A percentile compares a stretch with the other conserved stretches of the same genome.
These are phyloP conservation scores for Steinernema feltiae DNA, from an alignment of 1,140 invertebrate species.

Conservation along the genomic window DNA sequence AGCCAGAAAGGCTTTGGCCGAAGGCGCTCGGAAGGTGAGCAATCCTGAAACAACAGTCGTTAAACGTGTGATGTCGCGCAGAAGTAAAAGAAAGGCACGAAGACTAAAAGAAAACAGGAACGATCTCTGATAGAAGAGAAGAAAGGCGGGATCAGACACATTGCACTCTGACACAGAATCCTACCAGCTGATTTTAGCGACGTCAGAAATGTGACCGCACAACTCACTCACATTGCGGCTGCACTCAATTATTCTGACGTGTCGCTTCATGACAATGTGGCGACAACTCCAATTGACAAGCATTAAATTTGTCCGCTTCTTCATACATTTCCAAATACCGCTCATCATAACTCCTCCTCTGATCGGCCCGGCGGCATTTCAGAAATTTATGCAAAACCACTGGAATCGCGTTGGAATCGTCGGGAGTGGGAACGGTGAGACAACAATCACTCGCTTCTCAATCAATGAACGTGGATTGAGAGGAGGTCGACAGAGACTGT, in stretches of 20 bases:
- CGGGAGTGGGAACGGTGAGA: background rate
- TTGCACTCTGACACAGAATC: no score
- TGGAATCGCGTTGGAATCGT: background rate
- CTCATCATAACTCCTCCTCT: background rate
- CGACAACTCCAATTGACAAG: background rate
- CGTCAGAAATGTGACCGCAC: no score
- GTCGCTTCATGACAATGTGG: background rate
- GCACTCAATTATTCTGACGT: constrained; percentile 10
- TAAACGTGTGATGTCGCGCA: background rate
- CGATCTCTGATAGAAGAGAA: no score
- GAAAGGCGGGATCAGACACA: no score
- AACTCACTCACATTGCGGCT: background rate
- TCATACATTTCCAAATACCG: background rate
- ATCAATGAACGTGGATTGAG: constrained; percentile 8
- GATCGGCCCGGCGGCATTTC: background rate
- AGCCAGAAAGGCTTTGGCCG: background rate
- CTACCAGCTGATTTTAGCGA: no score
- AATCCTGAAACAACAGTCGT: background rate
- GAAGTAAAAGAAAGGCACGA: background rate
- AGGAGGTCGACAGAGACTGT: background rate
- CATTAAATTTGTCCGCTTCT: constrained; percentile 5
- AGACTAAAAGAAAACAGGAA: background rate
- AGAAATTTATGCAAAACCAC: background rate
- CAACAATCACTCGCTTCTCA: constrained; percentile 1
- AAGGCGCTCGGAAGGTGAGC: background rate